These are phyloP conservation scores for Agrilus mali DNA, from an alignment of 2,888 invertebrate species.

Conservation along the genomic window DNA sequence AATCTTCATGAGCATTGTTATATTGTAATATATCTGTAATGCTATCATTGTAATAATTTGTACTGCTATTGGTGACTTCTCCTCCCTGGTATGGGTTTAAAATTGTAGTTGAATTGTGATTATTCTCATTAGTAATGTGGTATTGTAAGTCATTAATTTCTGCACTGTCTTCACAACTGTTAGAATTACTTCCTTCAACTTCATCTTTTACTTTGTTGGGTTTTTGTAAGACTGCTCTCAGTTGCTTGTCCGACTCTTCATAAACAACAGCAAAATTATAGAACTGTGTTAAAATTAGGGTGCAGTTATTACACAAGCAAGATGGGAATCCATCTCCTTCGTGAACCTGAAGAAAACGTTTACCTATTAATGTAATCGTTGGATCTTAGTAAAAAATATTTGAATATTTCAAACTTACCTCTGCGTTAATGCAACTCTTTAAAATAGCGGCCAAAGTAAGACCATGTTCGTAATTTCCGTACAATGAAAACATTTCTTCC, in stretches of 20 bases:
- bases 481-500: conserved; percentile 10
- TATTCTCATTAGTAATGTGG: too few relatives aligned
- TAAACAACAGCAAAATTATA: conserved; percentile 14
- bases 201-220: background rate
- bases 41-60: too few relatives aligned
- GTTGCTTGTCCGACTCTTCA: conserved; percentile 9
- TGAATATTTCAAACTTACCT: conserved; percentile 9
- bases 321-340: conserved; percentile 10
- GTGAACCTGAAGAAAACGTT: conserved; percentile 8
- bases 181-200: too few relatives aligned
- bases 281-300: conserved; percentile 12
- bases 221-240: background rate
- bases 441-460: conserved; percentile 12
- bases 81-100: too few relatives aligned
- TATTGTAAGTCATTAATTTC: too few relatives aligned
- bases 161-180: too few relatives aligned
- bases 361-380: background rate
- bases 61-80: too few relatives aligned
- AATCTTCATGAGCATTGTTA: too few relatives aligned
- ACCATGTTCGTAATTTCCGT: conserved; percentile 12
- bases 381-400: too few relatives aligned
- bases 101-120: too few relatives aligned
- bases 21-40: too few relatives aligned
- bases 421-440: conserved; percentile 9
- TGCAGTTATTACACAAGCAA: conserved; percentile 11